Evolutionary conservation across 2,888 invertebrate species (phyloP), one percentile per base, ranked within the genome.

Genomic region (Euzetes globulus): DNA sequence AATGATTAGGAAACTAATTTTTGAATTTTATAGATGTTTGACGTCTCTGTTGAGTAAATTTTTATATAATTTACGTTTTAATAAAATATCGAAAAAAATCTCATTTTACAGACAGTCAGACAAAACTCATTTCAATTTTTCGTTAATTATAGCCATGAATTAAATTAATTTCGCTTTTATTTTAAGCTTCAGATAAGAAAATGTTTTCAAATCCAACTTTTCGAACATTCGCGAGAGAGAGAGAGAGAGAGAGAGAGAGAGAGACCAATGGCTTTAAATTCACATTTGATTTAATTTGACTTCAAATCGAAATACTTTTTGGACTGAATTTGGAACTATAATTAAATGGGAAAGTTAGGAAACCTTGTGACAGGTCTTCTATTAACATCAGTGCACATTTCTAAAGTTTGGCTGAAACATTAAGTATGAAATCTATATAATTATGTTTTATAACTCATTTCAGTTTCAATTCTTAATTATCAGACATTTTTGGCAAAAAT

Each of bases 281-380:
- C 50, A 50, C 50, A 50, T 50, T 50, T 50, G n/a, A 50, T 50
- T 50, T 50, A 50, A 50, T 50, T n/a, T 17, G 50, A 9, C 11
- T 11, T 41, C 7, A 41, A 41, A 41, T 41, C 5, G 5, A 19
- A 50, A 50, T 17, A 50, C 9, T 41, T 41, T n/a, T 41, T 41
- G 41, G 11, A 9, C n/a, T 7, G 19, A 19, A 19, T n/a, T 5
- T n/a, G 9, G n/a, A 5, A 17, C 50, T 50, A 50, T 50, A 50
- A 50, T 50, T 50, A 50, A 50, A 50, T 50, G n/a, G 11, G n/a
- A 19, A 19, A 11, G 5, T 11, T 50, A 4, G 50, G 9, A 19
- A 50, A 50, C 50, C 50, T 50, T 50, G 50, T 50, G 50, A 50
- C 17, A 50, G 50, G 50, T 50, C 50, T 50, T 50, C n/a, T 50